A percentile compares a stretch with the other conserved stretches of the same genome.
Evolutionary conservation across 2,797 vertebrate species (phyloP).

Genomic region (Chelon labrosus): DNA sequence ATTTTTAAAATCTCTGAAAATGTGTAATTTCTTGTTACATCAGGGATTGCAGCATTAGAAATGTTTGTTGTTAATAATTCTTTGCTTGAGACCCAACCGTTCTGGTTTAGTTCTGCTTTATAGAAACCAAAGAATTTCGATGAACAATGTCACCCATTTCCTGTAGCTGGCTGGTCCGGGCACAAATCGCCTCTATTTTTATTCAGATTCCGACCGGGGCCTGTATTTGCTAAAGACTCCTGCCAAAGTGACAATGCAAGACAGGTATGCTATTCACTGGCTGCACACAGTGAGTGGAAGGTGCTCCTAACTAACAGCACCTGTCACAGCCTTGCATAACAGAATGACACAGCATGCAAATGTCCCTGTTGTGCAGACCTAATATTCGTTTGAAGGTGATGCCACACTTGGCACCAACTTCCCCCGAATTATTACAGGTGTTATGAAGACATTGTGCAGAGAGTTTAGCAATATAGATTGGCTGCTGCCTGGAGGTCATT

Average conservation of each 20-base stretch:
- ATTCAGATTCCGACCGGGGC: conserved; percentile 26
- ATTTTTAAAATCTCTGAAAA: too few relatives aligned
- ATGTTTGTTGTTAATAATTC: neutral
- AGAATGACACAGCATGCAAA: conserved; percentile 10
- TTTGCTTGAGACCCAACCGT: neutral
- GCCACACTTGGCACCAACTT: neutral
- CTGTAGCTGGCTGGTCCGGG: neutral
- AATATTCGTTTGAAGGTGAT: conserved; percentile 1
- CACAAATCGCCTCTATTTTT: conserved; percentile 20
- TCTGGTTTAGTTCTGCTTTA: too few relatives aligned
- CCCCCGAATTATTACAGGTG: neutral
- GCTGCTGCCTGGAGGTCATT: neutral
- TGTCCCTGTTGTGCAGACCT: neutral
- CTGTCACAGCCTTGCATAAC: conserved; percentile 4
- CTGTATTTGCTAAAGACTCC: conserved; percentile 2
- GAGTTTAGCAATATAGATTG: neutral
- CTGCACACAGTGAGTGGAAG: conserved; percentile 1
- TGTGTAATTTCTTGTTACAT: neutral
- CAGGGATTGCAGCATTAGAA: neutral
- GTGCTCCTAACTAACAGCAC: neutral
- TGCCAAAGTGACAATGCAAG: conserved; percentile 9
- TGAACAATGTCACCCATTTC: neutral
- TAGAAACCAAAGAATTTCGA: neutral
- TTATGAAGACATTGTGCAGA: neutral
- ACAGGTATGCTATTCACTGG: conserved; percentile 10